phyloP scores from a whole-genome alignment of 2,888 invertebrate genomes.

The Leucophenga montana region DNA sequence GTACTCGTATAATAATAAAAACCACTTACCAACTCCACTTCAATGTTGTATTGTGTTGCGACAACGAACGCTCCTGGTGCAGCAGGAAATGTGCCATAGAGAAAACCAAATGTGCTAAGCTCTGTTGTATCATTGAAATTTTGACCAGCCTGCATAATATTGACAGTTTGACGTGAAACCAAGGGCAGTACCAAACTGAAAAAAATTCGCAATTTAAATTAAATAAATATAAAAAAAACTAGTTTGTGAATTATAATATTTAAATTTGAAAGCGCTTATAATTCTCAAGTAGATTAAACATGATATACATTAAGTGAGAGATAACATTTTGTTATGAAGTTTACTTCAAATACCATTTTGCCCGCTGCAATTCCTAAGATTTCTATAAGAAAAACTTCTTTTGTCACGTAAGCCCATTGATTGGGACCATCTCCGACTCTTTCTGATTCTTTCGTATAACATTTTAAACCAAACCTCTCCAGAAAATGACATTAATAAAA shows the following conservation, averaged over 20 bases:
- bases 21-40: conserved; percentile 85
- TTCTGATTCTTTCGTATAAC: no score
- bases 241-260: not conserved
- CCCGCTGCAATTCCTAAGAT: no score
- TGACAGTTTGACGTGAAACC: conserved; percentile 89
- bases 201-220: conserved; percentile 37
- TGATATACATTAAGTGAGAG: no score
- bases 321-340: no score
- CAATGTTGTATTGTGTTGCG: conserved; percentile 88
- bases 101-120: conserved; percentile 92
- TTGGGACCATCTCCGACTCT: no score
- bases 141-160: conserved; percentile 80
- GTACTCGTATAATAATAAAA: not conserved
- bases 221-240: not conserved
- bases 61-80: conserved; percentile 98
- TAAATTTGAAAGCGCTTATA: no score
- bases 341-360: no score
- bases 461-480: no score
- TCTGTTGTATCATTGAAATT: conserved; percentile 85
- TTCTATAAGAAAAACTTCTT: not conserved
- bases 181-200: conserved; percentile 86
- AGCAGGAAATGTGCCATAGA: conserved; percentile 96
- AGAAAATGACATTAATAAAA: not conserved
- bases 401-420: not conserved
- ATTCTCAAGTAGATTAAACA: no score